These are phyloP conservation scores for Diorhabda carinulata DNA, from an alignment of 1,140 invertebrate species.

Conservation along the genomic window DNA sequence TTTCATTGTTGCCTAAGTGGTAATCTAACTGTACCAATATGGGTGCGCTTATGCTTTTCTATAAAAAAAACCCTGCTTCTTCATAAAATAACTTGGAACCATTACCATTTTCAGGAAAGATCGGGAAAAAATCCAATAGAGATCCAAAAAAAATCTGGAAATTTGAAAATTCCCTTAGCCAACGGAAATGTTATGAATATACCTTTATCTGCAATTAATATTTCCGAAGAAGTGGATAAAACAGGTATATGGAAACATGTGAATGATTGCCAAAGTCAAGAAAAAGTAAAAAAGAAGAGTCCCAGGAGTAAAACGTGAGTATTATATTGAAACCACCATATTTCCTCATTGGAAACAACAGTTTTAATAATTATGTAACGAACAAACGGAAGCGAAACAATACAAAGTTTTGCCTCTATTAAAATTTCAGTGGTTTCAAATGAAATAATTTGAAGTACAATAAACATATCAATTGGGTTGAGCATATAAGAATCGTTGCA, in stretches of 20 bases:
- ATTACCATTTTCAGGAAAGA: slow-evolving; percentile 22
- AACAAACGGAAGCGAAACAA: too few species aligned
- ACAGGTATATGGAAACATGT: slow-evolving; percentile 93
- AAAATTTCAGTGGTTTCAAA: not conserved
- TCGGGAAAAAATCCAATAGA: slow-evolving; percentile 25
- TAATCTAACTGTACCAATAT: too few species aligned
- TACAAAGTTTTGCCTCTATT: slow-evolving; percentile 4
- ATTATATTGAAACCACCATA: not conserved
- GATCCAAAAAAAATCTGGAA: slow-evolving; percentile 48
- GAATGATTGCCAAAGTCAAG: slow-evolving; percentile 56
- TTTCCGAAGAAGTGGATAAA: slow-evolving; percentile 90
- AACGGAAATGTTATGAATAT: slow-evolving; percentile 93
- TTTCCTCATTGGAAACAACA: not conserved
- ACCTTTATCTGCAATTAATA: slow-evolving; percentile 82
- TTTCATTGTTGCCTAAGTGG: too few species aligned
- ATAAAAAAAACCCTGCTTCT: too few species aligned
- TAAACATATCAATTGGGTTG: too few species aligned
- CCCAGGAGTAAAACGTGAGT: slow-evolving; percentile 45
- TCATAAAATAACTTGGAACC: too few species aligned
- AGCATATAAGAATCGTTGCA: too few species aligned
- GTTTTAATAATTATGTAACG: too few species aligned
- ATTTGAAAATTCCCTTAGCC: slow-evolving; percentile 81
- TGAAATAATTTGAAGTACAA: too few species aligned
- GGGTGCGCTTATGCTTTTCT: too few species aligned
- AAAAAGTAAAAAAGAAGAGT: slow-evolving; percentile 49